phyloP scores from a whole-genome alignment of 2,888 invertebrate genomes.

The Germaria angustata region DNA sequence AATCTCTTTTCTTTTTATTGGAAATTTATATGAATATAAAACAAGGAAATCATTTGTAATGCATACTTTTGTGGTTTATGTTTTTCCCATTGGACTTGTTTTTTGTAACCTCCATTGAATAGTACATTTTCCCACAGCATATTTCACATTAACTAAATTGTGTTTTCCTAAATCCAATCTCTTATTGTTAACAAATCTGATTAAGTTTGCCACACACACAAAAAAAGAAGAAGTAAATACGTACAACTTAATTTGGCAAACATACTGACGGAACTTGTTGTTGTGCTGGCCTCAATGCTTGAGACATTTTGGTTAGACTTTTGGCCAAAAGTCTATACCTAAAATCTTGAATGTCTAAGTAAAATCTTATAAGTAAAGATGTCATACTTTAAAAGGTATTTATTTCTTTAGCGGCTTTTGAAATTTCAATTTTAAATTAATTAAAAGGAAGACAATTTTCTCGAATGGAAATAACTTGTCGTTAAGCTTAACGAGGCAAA shows the following conservation, averaged over 20 bases:
- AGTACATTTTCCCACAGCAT: conserved; percentile 57
- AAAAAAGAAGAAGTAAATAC: not conserved
- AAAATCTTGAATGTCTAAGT: conserved; percentile 35
- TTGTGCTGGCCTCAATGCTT: conserved; percentile 22
- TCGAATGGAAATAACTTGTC: not conserved
- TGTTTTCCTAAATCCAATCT: conserved; percentile 40
- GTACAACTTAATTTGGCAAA: conserved; percentile 63
- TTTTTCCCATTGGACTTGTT: not conserved
- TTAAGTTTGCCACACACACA: conserved; percentile 4
- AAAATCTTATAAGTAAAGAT: conserved; percentile 22
- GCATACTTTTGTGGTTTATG: not conserved
- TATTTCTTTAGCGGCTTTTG: not conserved
- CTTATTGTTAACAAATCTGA: conserved; percentile 55
- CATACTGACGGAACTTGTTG: conserved; percentile 59
- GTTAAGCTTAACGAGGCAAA: not conserved
- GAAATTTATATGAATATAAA: too few species aligned
- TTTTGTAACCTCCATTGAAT: conserved; percentile 4
- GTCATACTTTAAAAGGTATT: conserved; percentile 63
- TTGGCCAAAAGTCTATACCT: conserved; percentile 9
- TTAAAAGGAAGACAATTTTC: not conserved
- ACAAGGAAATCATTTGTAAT: not conserved
- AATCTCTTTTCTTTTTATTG: too few species aligned
- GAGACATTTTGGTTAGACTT: not conserved
- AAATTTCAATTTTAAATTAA: conserved; percentile 33
- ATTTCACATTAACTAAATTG: conserved; percentile 24